These are phyloP conservation scores for Nothobranchius furzeri DNA, from an alignment of 2,113 vertebrate species.

Conservation along the genomic window DNA sequence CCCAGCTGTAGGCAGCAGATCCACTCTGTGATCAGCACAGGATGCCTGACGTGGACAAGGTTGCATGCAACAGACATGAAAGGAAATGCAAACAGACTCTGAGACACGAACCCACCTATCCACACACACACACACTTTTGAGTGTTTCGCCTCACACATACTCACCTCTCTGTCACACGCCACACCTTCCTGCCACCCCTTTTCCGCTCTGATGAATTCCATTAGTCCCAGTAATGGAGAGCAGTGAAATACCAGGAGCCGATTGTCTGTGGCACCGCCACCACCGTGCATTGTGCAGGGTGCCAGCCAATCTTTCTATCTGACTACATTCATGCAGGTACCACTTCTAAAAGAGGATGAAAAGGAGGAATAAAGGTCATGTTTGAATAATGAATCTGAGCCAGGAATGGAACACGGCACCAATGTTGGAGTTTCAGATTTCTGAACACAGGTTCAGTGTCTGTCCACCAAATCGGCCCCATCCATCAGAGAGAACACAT, in stretches of 20 bases:
- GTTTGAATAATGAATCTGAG: constrained; percentile 62
- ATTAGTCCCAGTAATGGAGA: constrained; percentile 50
- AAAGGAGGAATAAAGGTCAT: constrained; percentile 41
- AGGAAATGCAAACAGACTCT: constrained; percentile 43
- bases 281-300: constrained; percentile 26
- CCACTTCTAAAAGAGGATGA: constrained; percentile 31
- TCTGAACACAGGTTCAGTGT: constrained; percentile 17
- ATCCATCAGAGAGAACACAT: background rate
- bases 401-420: constrained; percentile 26
- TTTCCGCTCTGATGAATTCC: constrained; percentile 20
- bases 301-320: constrained; percentile 41
- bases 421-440: background rate
- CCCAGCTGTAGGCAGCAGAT: constrained; percentile 51
- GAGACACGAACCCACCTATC: constrained; percentile 4
- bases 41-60: constrained; percentile 46
- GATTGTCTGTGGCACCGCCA: constrained; percentile 41
- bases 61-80: constrained; percentile 47
- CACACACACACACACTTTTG: constrained; percentile 12
- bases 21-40: constrained; percentile 49
- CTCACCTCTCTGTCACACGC: constrained; percentile 8
- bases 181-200: constrained; percentile 4
- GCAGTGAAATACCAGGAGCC: constrained; percentile 20
- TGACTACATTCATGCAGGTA: constrained; percentile 41
- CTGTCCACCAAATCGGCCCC: constrained; percentile 16
- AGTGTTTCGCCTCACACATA: background rate